Base-by-base conservation (phyloP, 92 coral and sea anemone species). In the Pocillopora grandis region DNA sequence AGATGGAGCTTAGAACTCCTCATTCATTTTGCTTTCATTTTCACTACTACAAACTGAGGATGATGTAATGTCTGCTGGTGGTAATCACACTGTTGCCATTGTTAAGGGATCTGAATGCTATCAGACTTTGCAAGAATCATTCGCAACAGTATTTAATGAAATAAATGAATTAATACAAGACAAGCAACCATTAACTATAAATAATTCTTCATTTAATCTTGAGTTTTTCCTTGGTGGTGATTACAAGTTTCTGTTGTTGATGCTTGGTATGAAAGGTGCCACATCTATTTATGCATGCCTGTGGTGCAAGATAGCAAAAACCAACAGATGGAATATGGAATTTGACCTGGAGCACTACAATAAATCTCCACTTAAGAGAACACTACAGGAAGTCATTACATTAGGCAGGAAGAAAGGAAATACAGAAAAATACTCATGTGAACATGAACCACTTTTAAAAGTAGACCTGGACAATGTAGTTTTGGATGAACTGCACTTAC, bases 401-500 rank as follows among this genome's bases (percentile, higher is more conserved):
- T 79, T 87, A 70, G 81, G 88, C 74, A 27, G 42, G 23, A 80
- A 89, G 61, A 85, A 82, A 76, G 78, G 82, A 13, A 80, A 59
- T 56, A 85, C 86, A 82, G 89, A 90, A 49, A 92, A 87, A 59
- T 91, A 57, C 74, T 91, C 87, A 58, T 86, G 91, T 78, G 88
- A 84, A 66, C 88, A 88, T 60, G 59, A 75, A 59, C 92, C 97
- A 13, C 89, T 93, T 19, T 21, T 90, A 19, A 65, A 62, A 57
- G 90, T 93, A 59, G 91, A 90, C 17, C 80, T 86, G 15, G 90
- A 79, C 64, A 87, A 90, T 84, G 92, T 91, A 68, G 63, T 91
- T 57, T 42, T 85, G 23, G 97, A 91, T 91, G 97, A 88, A 75
- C 75, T 65, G 58, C 87, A 82, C 36, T 75, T 88, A 31, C 77